A percentile compares a stretch with the other conserved stretches of the same genome.
Conservation (phyloP, 2,797 vertebrate species). For the Cossypha dichroa region DNA sequence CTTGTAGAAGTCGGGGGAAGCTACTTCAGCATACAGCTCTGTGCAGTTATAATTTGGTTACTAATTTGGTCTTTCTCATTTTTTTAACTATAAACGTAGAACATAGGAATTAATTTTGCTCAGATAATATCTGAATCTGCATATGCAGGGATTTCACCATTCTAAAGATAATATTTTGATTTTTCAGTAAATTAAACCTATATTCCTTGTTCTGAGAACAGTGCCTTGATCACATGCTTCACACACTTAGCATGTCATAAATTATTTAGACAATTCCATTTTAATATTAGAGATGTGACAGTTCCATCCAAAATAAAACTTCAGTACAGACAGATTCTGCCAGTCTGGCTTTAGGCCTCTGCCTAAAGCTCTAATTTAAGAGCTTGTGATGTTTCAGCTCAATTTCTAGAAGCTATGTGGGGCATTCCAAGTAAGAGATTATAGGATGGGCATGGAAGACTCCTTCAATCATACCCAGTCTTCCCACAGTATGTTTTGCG, state of each 20-base stretch:
- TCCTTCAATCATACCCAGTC: neutral
- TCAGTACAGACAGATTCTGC: neutral
- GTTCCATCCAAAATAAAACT: neutral
- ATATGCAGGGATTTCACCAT: neutral
- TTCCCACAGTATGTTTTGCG: neutral
- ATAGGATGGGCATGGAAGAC: neutral
- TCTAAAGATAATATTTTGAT: neutral
- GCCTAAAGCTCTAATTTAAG: neutral
- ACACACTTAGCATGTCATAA: neutral
- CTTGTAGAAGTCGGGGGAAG: neutral
- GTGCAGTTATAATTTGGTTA: neutral
- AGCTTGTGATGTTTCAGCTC: neutral
- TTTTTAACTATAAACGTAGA: neutral
- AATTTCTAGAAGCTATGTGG: neutral
- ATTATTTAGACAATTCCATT: neutral
- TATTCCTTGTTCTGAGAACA: neutral
- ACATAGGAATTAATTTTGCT: neutral
- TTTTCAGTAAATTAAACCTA: neutral
- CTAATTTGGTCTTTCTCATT: neutral
- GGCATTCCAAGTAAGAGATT: neutral
- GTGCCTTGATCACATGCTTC: neutral
- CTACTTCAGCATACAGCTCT: neutral
- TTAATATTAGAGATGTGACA: neutral
- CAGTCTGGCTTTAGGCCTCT: neutral
- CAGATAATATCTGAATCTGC: neutral